Evolutionary conservation across 1,140 invertebrate species (phyloP), one percentile per base, ranked within the genome.

Genomic region (Drosophila pandora): DNA sequence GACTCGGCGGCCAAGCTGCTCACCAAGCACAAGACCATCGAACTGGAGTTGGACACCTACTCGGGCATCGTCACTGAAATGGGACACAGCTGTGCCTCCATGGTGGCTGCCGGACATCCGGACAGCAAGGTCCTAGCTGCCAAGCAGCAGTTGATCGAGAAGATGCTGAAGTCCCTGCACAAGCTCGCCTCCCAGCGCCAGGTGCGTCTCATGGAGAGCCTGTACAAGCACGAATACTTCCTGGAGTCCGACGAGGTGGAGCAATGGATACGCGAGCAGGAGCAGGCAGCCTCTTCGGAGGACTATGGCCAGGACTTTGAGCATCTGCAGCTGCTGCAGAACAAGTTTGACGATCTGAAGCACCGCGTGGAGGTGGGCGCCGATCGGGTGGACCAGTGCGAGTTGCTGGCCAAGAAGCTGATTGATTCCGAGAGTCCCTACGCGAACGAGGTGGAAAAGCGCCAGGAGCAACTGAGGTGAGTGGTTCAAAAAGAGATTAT

Each of bases 231-330:
- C 90, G 97, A 98, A 85, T 99, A 98, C 91, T 95, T 98, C 88
- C 93, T 96, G 0, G 98, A 99, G 92, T 96, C 95, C 64, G 94
- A 95, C 55, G 98, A 99, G 88, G 93, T 99, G 56, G 97, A 99
- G 84, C 94, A 95, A 76, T 99, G 98, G 98, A 98, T 99, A 32
- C 95, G 95, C 68, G 97, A 99, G 90, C 97, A 99, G 91, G 95
- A 97, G 92, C 95, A 96, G 74, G 95, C 95, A 0, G 98, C 98
- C 6, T 95, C 95, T 2, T 97, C 96, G 34, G 98, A 99, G 90
- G 98, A 99, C 91, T 99, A 98, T 92, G 98, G 98, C 5, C 96
- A 97, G 91, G 98, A 99, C 93, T 99, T 98, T 91, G 98, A 99
- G 91, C 98, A 99, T 93, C 92, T 99, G 25, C 92, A 98, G 92